These are phyloP conservation scores for Diarsia dahlii DNA, from an alignment of 2,888 invertebrate species.

Conservation along the genomic window DNA sequence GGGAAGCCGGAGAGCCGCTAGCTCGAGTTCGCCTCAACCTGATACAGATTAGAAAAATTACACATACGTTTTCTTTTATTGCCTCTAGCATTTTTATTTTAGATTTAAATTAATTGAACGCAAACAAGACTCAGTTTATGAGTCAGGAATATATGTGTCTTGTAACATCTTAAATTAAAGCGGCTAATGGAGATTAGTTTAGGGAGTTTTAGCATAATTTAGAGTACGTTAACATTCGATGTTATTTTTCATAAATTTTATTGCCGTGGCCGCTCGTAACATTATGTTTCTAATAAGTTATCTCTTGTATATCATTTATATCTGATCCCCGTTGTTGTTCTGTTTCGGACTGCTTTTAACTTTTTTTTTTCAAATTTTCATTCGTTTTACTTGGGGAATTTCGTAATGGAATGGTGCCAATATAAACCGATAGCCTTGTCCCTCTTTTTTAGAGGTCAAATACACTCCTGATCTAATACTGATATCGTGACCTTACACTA, in stretches of 20 bases:
- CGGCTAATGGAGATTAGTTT: slow-evolving; percentile 75
- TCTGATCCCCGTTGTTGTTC: neutral
- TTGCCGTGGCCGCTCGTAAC: slow-evolving; percentile 73
- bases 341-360: neutral
- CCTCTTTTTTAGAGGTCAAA: neutral
- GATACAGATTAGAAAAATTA: slow-evolving; percentile 86
- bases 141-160: slow-evolving; percentile 76
- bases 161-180: slow-evolving; percentile 78
- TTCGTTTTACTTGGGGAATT: neutral
- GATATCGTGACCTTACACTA: neutral
- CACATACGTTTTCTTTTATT: slow-evolving; percentile 84
- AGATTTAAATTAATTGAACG: slow-evolving; percentile 87
- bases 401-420: neutral
- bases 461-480: neutral
- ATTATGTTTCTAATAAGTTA: slow-evolving; percentile 66
- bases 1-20: slow-evolving; percentile 75
- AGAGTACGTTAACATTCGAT: slow-evolving; percentile 75
- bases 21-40: slow-evolving; percentile 72
- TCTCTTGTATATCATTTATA: slow-evolving; percentile 43
- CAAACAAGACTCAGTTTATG: slow-evolving; percentile 85
- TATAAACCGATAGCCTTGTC: neutral
- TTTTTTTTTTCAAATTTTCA: neutral
- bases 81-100: slow-evolving; percentile 81
- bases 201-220: slow-evolving; percentile 80
- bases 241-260: slow-evolving; percentile 82